Evolutionary conservation across 2,113 vertebrate species (phyloP).

Genomic region (Craseonycteris thonglongyai): DNA sequence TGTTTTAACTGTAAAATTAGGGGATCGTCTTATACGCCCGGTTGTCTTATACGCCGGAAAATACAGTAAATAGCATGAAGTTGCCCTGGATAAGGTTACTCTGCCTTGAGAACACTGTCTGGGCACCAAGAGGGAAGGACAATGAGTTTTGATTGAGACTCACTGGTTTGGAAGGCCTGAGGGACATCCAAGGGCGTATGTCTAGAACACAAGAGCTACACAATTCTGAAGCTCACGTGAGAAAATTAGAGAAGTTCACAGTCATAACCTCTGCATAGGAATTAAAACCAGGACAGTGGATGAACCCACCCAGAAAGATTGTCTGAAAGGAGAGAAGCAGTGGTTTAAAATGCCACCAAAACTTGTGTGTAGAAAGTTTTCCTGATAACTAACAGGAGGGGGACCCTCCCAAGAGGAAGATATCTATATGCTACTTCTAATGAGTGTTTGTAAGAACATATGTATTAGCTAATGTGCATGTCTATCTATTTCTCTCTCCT

Average conservation of each 20-base stretch:
- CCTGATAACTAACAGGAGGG: not conserved
- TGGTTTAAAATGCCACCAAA: not conserved
- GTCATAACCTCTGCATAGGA: not conserved
- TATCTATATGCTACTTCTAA: not conserved
- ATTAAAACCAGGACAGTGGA: not conserved
- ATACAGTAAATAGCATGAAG: not conserved
- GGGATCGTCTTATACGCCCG: no score
- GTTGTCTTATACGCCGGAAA: no score
- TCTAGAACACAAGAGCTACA: not conserved
- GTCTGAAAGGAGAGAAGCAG: not conserved
- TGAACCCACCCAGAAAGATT: not conserved
- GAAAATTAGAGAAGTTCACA: not conserved
- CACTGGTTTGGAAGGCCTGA: not conserved
- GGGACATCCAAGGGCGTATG: not conserved
- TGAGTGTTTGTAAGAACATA: not conserved
- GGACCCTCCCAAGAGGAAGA: not conserved
- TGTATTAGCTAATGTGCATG: not conserved
- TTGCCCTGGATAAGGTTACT: not conserved
- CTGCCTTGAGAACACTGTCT: not conserved
- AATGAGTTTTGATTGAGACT: not conserved
- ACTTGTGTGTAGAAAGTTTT: not conserved
- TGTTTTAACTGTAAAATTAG: no score
- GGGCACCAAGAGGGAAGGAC: not conserved
- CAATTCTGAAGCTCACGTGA: not conserved
- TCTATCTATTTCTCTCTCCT: not conserved